Percentiles rank a stretch among this genome's conserved stretches.
Conservation (phyloP, 2,797 vertebrate genomes). For the Leuciscus waleckii region DNA sequence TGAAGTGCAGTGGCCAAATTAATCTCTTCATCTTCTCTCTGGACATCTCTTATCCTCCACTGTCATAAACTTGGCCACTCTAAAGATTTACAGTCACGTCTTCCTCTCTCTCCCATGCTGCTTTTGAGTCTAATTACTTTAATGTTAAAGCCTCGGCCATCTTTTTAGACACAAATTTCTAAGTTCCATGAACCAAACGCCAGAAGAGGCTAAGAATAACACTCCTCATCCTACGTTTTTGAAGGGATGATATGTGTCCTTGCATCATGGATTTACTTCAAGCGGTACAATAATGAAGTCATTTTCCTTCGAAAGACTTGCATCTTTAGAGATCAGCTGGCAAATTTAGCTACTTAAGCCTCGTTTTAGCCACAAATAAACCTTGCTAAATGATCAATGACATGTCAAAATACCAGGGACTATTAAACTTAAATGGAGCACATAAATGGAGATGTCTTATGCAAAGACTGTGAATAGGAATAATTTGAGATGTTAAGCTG, state of each 20-base stretch:
- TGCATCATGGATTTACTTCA: constrained; percentile 63
- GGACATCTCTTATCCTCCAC: constrained; percentile 71
- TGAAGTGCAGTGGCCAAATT: constrained; percentile 70
- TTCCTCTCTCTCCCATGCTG: constrained; percentile 63
- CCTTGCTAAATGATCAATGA: constrained; percentile 32
- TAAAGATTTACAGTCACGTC: constrained; percentile 73
- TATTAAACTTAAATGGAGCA: constrained; percentile 21
- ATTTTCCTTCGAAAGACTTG: constrained; percentile 72
- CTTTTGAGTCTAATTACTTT: constrained; percentile 67
- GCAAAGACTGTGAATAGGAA: background rate
- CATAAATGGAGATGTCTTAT: background rate
- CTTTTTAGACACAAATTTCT: constrained; percentile 57
- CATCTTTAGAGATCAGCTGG: constrained; percentile 56
- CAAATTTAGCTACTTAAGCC: constrained; percentile 48
- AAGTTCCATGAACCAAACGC: constrained; percentile 67
- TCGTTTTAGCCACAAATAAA: constrained; percentile 51
- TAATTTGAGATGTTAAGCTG: background rate
- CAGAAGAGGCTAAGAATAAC: constrained; percentile 70
- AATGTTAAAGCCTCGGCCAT: constrained; percentile 71
- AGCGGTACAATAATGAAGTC: constrained; percentile 69
- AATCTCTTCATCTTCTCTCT: constrained; percentile 73
- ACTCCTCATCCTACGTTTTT: constrained; percentile 59
- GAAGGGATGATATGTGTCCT: constrained; percentile 59
- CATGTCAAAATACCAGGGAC: constrained; percentile 23
- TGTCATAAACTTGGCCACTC: constrained; percentile 78